Base-by-base conservation (phyloP, 2,113 vertebrate genomes). In the Spea multiplicata region DNA sequence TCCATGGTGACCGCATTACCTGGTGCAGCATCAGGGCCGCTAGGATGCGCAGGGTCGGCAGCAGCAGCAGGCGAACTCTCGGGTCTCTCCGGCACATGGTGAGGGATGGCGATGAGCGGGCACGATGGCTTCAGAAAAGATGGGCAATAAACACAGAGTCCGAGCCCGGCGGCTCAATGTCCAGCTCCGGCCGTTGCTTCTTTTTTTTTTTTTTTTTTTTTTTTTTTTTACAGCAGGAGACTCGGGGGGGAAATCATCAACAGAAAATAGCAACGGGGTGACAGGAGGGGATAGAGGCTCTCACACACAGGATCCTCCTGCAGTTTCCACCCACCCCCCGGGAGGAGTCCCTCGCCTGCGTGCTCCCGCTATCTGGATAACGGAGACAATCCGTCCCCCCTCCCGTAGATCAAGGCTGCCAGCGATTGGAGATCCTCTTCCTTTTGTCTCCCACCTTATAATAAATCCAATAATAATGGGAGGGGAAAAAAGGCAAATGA, bases 31-130 rank as follows among this genome's bases (percentile, higher is more conserved):
- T 53, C 7, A 79, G 77, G 70, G 70, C 76, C 76, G 76, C 69
- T 49, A 72, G 69, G 76, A 78, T 66, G 76, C 69, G 52, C 30
- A 79, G 57, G 61, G 64, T 47, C 14, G 61, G 44, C 70, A 66
- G 75, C 30, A 71, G 69, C 61, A 79, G 69, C 61, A 53, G 30
- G 16, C 46, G 66, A 44, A 8, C 67, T 78, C 75, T 8, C 6
- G 50, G 47, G 55, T 78, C 16, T 78, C 48, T 79, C 68, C 77
- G 77, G 77, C 77, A 79, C 77, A 79, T 79, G 77, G 62, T 79
- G 76, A 5, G 17, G 47, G 48, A 59, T 17, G 14, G 44, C 5
- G 45, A 9, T 61, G 14, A 8, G 57, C 46, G 61, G 61, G n/a
- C 5, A 5, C n/a, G 57, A 78, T 72, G 76, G 76, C 69, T 78